Conservation (phyloP, 2,797 vertebrate genomes). For the Tympanoctomys barrerae region DNA sequence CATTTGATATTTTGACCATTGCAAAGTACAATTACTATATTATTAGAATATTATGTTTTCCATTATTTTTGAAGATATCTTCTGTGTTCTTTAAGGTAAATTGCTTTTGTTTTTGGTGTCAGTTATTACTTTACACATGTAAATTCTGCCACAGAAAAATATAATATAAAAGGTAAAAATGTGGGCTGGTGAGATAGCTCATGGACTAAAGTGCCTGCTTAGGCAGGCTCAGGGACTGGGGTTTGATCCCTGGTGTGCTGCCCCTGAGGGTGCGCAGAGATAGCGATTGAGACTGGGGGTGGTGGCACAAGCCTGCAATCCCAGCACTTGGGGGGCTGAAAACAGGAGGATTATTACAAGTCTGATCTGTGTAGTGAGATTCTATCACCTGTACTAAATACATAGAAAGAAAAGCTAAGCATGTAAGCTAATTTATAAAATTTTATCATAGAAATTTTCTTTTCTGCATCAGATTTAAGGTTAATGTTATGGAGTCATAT, state of each 20-base stretch:
- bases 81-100: background rate
- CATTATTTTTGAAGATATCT: background rate
- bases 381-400: no score
- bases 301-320: no score
- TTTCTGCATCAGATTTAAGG: background rate
- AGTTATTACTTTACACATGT: background rate
- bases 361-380: no score
- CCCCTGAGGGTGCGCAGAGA: no score
- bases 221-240: no score
- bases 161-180: background rate
- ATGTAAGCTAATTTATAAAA: background rate
- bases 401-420: background rate
- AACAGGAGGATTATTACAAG: no score
- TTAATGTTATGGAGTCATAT: background rate
- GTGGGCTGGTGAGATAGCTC: background rate
- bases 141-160: slow-evolving; percentile 34
- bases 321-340: no score
- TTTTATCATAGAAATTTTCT: background rate
- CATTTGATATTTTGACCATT: slow-evolving; percentile 23
- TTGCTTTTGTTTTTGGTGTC: background rate
- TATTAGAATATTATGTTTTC: slow-evolving; percentile 50
- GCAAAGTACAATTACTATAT: slow-evolving; percentile 35
- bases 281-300: no score
- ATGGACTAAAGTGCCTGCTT: no score
- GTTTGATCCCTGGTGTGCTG: no score